Base-by-base conservation (phyloP, 2,113 vertebrate species). In the Psittacus erithacus region DNA sequence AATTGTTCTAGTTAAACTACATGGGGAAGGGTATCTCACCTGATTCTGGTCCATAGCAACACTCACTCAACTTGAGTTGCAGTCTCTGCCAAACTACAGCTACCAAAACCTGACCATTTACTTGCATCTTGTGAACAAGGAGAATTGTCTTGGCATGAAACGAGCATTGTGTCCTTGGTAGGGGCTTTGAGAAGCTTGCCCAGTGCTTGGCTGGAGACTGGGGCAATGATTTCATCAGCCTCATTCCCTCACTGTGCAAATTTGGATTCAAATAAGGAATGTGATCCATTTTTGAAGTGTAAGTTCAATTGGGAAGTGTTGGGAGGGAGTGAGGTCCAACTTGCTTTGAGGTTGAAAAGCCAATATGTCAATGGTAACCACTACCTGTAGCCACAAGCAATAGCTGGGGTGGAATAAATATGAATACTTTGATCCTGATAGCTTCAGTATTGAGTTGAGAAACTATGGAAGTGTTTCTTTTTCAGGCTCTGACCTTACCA, bases 401-500 rank as follows among this genome's bases (percentile, higher is more conserved):
- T 19, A 76, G 49, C 28, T 76, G 63, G 24, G 43, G 27, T 49
- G n/a, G 57, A 65, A 52, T 57, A 57, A 47, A 76, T 77, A 11
- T 52, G 31, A 67, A 5, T 46, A 28, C 8, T 17, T 78, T 67
- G 1, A 82, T 80, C 64, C 44, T 50, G 9, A 24, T 65, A 59
- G 41, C 76, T 85, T 88, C 39, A 64, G 33, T 59, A 20, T 22
- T 76, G 47, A 60, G 20, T 15, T 77, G 57, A 62, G 7, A 70
- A 79, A 16, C 53, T 5, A 55, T 3, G 62, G 88, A 31, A 27
- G 25, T 73, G 8, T 86, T 86, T 95, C 27, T 80, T 75, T 93
- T 88, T 59, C 75, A 98, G 99, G 98, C 98, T 91, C 84, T 99
- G 98, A 98, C 98, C 6, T 97, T 99, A 87, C 98, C 98, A 0